These are phyloP conservation scores for Taenaris catops DNA, from an alignment of 2,888 invertebrate genomes.

Conservation along the genomic window DNA sequence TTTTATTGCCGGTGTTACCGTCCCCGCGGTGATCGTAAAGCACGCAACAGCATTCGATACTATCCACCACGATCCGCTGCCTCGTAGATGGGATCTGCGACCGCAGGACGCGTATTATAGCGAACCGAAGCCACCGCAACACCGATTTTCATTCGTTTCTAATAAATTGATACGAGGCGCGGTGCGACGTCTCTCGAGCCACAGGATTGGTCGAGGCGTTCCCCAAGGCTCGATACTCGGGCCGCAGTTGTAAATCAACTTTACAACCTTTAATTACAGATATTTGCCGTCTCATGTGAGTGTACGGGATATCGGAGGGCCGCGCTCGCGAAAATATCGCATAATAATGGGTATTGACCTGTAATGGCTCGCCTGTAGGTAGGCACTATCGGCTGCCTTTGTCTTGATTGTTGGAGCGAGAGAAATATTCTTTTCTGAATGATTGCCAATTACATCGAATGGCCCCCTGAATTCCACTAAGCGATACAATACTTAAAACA, in stretches of 20 bases:
- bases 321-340: slow-evolving; percentile 77
- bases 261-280: slow-evolving; percentile 80
- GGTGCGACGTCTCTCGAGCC: slow-evolving; percentile 41
- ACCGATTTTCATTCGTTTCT: slow-evolving; percentile 73
- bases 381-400: slow-evolving; percentile 70
- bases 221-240: slow-evolving; percentile 64
- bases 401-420: slow-evolving; percentile 73
- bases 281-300: slow-evolving; percentile 76
- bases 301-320: slow-evolving; percentile 72
- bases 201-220: slow-evolving; percentile 67
- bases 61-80: slow-evolving; percentile 53
- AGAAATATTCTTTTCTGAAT: slow-evolving; percentile 73
- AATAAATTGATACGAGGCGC: slow-evolving; percentile 75
- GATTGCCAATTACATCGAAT: slow-evolving; percentile 79
- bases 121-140: slow-evolving; percentile 68
- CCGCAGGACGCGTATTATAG: slow-evolving; percentile 68
- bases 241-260: slow-evolving; percentile 76
- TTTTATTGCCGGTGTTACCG: slow-evolving; percentile 77
- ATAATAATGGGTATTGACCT: slow-evolving; percentile 79
- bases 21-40: slow-evolving; percentile 70
- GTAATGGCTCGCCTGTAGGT: slow-evolving; percentile 75
- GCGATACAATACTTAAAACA: slow-evolving; percentile 62
- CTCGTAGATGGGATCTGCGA: slow-evolving; percentile 63
- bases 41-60: slow-evolving; percentile 68
- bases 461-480: slow-evolving; percentile 68